Evolutionary conservation across 2,113 vertebrate species (phyloP).

Genomic region (Calypte anna): DNA sequence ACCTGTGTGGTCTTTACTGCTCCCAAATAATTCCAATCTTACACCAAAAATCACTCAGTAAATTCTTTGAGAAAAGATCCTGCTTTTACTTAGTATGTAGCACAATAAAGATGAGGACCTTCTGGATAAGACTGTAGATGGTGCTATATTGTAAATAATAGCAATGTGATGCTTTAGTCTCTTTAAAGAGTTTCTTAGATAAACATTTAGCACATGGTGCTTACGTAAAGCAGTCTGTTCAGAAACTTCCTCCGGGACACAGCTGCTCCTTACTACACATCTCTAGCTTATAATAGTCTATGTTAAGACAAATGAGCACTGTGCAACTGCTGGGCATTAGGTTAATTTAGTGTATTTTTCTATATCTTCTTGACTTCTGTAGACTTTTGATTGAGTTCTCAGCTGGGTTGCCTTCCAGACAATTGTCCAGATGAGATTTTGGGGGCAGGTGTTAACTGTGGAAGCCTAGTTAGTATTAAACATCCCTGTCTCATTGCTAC

Average conservation of each 20-base stretch:
- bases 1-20: no score
- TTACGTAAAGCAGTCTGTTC: background rate
- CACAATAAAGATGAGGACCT: background rate
- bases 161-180: background rate
- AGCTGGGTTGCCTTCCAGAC: background rate
- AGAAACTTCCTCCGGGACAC: background rate
- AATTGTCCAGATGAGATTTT: conserved; percentile 12
- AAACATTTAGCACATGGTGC: background rate
- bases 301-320: background rate
- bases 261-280: background rate
- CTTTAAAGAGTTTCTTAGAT: background rate
- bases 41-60: background rate
- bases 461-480: conserved; percentile 25
- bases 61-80: background rate
- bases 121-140: background rate
- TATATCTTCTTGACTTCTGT: background rate
- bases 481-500: background rate
- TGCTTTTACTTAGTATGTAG: background rate
- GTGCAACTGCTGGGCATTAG: background rate
- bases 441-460: conserved; percentile 66
- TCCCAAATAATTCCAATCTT: background rate
- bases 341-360: conserved; percentile 4
- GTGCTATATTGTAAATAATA: background rate
- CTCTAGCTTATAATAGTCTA: background rate
- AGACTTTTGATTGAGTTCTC: background rate